phyloP scores from a whole-genome alignment of 2,113 vertebrate species.

The Vulpes vulpes region DNA sequence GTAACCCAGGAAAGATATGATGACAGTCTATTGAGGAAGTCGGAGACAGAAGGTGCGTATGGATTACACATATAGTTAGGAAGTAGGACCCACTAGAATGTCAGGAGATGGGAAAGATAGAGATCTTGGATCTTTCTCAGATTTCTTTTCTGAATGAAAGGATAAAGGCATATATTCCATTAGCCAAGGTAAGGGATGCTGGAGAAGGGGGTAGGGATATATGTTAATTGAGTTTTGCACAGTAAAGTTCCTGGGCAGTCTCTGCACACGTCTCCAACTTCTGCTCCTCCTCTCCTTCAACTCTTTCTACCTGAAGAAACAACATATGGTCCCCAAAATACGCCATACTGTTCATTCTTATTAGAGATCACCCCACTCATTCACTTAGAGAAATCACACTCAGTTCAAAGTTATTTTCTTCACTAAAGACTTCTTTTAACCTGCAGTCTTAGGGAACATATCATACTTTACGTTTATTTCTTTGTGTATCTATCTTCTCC shows the following conservation, averaged over 20 bases:
- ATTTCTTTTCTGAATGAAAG: neutral
- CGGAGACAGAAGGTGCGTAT: neutral
- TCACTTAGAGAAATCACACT: neutral
- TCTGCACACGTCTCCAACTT: neutral
- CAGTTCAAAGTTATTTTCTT: neutral
- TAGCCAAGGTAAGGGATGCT: neutral
- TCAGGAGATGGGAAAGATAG: neutral
- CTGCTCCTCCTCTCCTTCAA: neutral
- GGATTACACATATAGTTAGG: neutral
- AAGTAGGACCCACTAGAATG: neutral
- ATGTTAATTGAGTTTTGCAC: neutral
- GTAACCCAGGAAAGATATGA: neutral
- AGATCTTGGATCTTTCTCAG: neutral
- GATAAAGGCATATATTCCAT: neutral
- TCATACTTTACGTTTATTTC: neutral
- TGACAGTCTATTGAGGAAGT: no score
- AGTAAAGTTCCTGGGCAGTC: neutral
- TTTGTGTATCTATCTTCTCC: neutral
- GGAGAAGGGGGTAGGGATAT: fast-evolving
- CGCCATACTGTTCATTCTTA: neutral
- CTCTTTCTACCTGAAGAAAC: neutral
- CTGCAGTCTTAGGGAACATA: neutral
- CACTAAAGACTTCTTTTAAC: neutral
- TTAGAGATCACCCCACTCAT: neutral
- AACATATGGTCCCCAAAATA: neutral